phyloP scores from a whole-genome alignment of 2,113 vertebrate species.

The Aleadryas rufinucha region DNA sequence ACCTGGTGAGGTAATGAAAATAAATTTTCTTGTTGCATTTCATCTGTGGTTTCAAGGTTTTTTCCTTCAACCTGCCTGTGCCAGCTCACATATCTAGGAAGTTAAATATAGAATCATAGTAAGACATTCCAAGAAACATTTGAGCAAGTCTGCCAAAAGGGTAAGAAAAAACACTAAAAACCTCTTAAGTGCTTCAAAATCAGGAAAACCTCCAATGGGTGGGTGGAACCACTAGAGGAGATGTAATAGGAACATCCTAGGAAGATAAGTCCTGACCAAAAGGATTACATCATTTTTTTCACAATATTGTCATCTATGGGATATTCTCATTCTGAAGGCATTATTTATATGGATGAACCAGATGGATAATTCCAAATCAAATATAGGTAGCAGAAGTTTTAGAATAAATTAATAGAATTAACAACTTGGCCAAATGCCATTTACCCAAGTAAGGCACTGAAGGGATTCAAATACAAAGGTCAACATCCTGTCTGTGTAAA shows the following conservation, averaged over 20 bases:
- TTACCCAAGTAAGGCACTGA: neutral
- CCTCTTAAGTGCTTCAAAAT: neutral
- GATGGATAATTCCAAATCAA: neutral
- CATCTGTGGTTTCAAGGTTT: neutral
- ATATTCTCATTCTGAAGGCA: neutral
- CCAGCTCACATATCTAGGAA: neutral
- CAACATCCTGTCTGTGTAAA: neutral
- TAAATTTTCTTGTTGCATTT: neutral
- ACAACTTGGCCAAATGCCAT: neutral
- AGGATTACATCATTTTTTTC: neutral
- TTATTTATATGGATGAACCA: neutral
- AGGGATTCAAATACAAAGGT: neutral
- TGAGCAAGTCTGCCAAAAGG: neutral
- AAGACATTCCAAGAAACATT: neutral
- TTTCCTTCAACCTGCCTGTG: neutral
- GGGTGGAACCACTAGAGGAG: neutral
- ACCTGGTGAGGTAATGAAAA: neutral
- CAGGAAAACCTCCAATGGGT: neutral
- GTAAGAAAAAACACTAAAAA: neutral
- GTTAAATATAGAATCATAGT: neutral
- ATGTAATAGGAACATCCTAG: neutral
- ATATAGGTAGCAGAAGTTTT: neutral
- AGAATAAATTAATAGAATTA: neutral
- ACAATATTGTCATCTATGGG: neutral
- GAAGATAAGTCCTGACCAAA: neutral